Evolutionary conservation across 2,797 vertebrate genomes (phyloP).

Genomic region (Anguilla obscura): DNA sequence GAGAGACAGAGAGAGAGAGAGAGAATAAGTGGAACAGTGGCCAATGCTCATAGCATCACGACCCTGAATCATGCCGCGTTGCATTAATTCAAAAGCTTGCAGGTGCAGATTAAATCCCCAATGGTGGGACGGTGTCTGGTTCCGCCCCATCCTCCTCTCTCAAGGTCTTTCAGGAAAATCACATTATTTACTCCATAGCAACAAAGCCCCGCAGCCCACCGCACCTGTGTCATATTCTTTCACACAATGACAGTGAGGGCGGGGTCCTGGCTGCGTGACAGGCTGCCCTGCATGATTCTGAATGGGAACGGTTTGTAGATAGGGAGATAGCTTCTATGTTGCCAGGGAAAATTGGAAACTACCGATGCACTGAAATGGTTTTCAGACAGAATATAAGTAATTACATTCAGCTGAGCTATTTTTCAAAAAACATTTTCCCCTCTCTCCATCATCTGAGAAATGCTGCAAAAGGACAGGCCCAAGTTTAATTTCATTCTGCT

Average conservation of each 20-base stretch:
- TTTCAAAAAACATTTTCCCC: neutral
- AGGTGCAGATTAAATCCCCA: constrained; percentile 25
- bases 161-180: constrained; percentile 32
- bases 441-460: neutral
- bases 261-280: neutral
- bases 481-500: neutral
- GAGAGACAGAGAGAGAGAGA: neutral
- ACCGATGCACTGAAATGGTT: neutral
- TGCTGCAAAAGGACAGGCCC: constrained; percentile 16
- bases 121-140: constrained; percentile 12
- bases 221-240: constrained; percentile 23
- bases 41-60: neutral
- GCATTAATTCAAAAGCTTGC: constrained; percentile 15
- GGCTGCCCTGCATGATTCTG: neutral
- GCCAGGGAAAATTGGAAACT: constrained; percentile 8
- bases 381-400: neutral
- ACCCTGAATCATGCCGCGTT: neutral
- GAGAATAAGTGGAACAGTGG: neutral
- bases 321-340: neutral
- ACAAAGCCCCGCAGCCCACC: constrained; percentile 9
- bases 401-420: constrained; percentile 12
- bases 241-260: constrained; percentile 20
- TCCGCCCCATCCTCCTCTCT: neutral
- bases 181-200: constrained; percentile 28
- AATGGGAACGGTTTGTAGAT: constrained; percentile 7